Evolutionary conservation across 2,888 invertebrate species (phyloP).

Genomic region (Plagodis pulveraria): DNA sequence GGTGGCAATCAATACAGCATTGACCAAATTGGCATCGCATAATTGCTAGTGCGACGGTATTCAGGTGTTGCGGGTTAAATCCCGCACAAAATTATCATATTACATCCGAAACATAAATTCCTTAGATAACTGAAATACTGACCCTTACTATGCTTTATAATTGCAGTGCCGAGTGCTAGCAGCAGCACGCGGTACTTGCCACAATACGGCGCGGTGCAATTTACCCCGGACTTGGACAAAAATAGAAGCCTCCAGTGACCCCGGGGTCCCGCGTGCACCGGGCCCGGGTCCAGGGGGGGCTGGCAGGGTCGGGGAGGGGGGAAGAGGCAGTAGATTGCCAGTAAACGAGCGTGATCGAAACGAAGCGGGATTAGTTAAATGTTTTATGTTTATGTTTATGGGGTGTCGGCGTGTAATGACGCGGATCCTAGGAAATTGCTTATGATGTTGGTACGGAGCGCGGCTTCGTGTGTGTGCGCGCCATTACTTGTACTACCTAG

Average conservation of each 20-base stretch:
- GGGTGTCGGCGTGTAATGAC: slow-evolving; percentile 29
- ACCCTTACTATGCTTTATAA: too few relatives aligned
- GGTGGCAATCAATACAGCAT: too few relatives aligned
- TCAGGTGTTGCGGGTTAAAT: too few relatives aligned
- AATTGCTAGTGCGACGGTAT: too few relatives aligned
- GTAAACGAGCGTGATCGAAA: slow-evolving; percentile 37
- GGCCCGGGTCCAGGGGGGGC: slow-evolving; percentile 4
- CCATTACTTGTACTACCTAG: background rate
- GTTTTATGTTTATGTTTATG: slow-evolving; percentile 30
- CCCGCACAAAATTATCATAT: too few relatives aligned
- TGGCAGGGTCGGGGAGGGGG: slow-evolving; percentile 5
- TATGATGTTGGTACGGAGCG: slow-evolving; percentile 3
- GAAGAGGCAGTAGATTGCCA: slow-evolving; percentile 26
- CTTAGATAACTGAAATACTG: too few relatives aligned
- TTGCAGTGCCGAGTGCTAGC: too few relatives aligned
- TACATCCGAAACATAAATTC: too few relatives aligned
- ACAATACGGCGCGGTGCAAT: slow-evolving; percentile 22
- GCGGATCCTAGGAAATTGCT: slow-evolving; percentile 14
- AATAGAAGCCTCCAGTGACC: slow-evolving; percentile 46
- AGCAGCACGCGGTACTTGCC: too few relatives aligned
- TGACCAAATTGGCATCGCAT: too few relatives aligned
- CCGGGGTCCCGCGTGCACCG: slow-evolving; percentile 36
- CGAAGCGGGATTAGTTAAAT: slow-evolving; percentile 22
- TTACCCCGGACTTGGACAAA: slow-evolving; percentile 40
- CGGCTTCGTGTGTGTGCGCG: background rate